Percentiles rank a stretch among this genome's conserved stretches.
Evolutionary conservation across 2,888 invertebrate species (phyloP).

Genomic region (Nomada fucata): DNA sequence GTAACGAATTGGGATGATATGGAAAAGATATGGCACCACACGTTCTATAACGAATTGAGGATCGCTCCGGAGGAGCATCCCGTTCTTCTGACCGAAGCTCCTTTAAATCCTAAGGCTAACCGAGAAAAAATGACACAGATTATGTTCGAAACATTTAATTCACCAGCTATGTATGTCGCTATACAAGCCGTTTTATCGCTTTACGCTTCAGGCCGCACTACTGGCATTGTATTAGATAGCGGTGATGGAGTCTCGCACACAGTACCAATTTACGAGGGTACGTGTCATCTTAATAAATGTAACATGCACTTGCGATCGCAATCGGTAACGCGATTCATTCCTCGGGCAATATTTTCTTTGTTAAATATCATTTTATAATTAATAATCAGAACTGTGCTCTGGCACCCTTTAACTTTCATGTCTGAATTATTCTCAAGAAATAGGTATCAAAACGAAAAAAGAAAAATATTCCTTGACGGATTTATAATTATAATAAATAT

Average conservation of each 20-base stretch:
- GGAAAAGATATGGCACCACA: slow-evolving; percentile 95
- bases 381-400: not conserved
- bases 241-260: slow-evolving; percentile 85
- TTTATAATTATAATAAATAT: not conserved
- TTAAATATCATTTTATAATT: not conserved
- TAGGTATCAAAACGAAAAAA: not conserved
- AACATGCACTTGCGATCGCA: not conserved
- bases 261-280: slow-evolving; percentile 86
- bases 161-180: slow-evolving; percentile 85
- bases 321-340: not conserved
- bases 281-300: slow-evolving; percentile 14
- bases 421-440: not conserved
- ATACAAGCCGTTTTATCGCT: slow-evolving; percentile 85
- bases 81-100: slow-evolving; percentile 92
- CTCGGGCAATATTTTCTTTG: not conserved
- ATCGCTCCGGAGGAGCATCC: slow-evolving; percentile 93
- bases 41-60: slow-evolving; percentile 92
- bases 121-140: slow-evolving; percentile 92
- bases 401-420: not conserved
- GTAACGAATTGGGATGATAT: slow-evolving; percentile 94
- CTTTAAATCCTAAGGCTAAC: slow-evolving; percentile 92
- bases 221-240: slow-evolving; percentile 85
- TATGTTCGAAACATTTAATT: slow-evolving; percentile 87
- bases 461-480: not conserved
- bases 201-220: slow-evolving; percentile 85